phyloP scores from a whole-genome alignment of 2,797 vertebrate species.

The Cirrhinus mrigala region DNA sequence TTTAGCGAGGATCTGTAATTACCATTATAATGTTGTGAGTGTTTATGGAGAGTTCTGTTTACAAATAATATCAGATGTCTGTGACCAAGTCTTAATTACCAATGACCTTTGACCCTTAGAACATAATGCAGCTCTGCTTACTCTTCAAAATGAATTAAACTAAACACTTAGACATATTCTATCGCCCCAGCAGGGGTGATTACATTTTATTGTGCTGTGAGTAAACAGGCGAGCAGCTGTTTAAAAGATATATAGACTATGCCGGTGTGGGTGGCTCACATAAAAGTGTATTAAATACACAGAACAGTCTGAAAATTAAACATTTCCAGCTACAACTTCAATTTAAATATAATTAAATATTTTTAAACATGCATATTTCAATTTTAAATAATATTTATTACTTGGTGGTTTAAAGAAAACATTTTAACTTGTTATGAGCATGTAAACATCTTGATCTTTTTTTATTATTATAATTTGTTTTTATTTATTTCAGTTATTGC shows the following conservation, averaged over 20 bases:
- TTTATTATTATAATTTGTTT: background rate
- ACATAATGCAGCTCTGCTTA: constrained; percentile 17
- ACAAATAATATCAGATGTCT: background rate
- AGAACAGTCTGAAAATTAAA: background rate
- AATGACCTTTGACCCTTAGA: background rate
- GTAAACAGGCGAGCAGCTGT: background rate
- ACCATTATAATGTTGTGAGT: background rate
- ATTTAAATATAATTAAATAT: background rate
- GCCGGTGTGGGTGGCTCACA: background rate
- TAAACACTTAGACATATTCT: background rate
- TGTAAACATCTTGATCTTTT: too few relatives aligned
- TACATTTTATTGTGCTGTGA: background rate
- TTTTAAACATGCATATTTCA: background rate
- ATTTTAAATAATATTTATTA: too few relatives aligned
- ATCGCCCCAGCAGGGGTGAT: background rate
- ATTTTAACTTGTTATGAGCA: too few relatives aligned
- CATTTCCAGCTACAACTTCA: background rate
- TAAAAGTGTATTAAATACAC: background rate
- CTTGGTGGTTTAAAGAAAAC: too few relatives aligned
- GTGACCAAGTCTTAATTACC: background rate
- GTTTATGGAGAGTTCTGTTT: background rate
- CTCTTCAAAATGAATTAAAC: background rate
- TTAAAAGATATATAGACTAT: background rate
- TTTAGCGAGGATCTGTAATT: background rate
- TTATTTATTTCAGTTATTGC: background rate